Base-by-base conservation (phyloP, 2,113 vertebrate species). In the Gallinago jamesoni region DNA sequence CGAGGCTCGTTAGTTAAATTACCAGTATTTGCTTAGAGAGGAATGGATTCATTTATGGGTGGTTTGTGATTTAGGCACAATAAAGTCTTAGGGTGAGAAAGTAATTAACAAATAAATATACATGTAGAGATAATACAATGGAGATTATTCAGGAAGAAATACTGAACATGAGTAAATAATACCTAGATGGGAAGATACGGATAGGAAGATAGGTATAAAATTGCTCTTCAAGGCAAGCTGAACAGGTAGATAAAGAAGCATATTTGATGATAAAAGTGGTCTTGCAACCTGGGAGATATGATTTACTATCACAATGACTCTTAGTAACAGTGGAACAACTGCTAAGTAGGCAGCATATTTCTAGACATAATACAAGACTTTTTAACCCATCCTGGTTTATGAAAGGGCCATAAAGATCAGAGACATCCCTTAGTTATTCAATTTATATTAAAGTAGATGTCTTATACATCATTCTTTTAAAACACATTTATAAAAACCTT, bases 241-340 rank as follows among this genome's bases (percentile, higher is more conserved):
- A 59, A 96, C 94, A 90, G 12, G 41, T 50, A 77, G 78, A 83
- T 93, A 88, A 91, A 83, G 72, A 79, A 82, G 66, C 12, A 37
- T 1, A 0, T 45, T 70, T 85, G 45, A 59, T 63, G 50, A 90
- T 74, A 92, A 76, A 69, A 39, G 19, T 52, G 67, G 41, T 56
- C 50, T 95, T 83, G 37, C 43, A 91, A 48, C 28, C 37, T 88
- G 60, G 24, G 47, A 91, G 37, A 55, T 84, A 77, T 55, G 67
- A 33, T 13, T 82, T 87, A 43, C 21, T 88, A 33, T 86, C 67
- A 39, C 13, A 52, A 62, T 67, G 72, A 77, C 37, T 88, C 62
- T 35, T 82, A 21, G 27, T 60, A 87, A 66, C 45, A 66, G 30
- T 82, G 30, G 37, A 90, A 68, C 28, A 60, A 37, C 67, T 90